phyloP scores from a whole-genome alignment of 2,797 vertebrate species.

The Gobio occitaniae region DNA sequence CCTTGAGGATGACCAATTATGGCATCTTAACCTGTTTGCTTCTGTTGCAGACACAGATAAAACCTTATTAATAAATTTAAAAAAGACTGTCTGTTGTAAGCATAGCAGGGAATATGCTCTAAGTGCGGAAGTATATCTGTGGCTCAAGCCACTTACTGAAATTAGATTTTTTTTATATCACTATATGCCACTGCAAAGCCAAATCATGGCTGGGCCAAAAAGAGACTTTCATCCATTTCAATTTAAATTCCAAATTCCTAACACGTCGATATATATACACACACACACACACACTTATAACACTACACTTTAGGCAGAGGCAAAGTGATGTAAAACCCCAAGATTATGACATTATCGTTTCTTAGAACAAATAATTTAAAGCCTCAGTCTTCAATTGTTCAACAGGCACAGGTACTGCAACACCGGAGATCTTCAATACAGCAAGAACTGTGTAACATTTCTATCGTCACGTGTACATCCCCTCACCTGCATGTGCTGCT shows the following conservation, averaged over 20 bases:
- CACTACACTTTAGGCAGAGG: background rate
- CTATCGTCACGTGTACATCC: background rate
- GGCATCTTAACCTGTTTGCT: background rate
- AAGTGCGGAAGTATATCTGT: slow-evolving; percentile 5
- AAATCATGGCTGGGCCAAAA: background rate
- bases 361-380: background rate
- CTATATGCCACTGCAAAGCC: background rate
- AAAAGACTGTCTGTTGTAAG: background rate
- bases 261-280: background rate
- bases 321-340: no score
- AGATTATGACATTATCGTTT: background rate
- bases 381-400: background rate
- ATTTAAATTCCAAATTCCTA: background rate
- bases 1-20: background rate
- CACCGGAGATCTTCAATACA: background rate
- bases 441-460: background rate
- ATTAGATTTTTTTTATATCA: background rate
- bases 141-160: slow-evolving; percentile 28
- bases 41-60: background rate
- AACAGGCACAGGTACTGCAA: background rate
- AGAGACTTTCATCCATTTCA: background rate
- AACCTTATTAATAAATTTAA: background rate
- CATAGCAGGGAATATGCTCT: background rate
- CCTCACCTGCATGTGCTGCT: slow-evolving; percentile 97
- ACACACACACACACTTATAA: no score